These are phyloP conservation scores for Drosophila setifemur DNA, from an alignment of 1,140 invertebrate species.

Conservation along the genomic window DNA sequence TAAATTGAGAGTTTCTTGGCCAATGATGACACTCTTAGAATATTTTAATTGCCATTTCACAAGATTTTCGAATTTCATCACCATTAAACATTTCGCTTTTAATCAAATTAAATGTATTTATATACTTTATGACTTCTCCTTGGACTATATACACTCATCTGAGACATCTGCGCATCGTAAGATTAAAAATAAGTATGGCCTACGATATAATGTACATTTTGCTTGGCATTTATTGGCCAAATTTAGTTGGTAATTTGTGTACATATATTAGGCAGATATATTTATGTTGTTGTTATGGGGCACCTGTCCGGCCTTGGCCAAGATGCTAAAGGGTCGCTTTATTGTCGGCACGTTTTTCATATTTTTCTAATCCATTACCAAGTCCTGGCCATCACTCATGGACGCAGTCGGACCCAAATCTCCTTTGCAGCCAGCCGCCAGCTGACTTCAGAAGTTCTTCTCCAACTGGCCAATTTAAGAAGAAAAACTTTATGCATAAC, in stretches of 20 bases:
- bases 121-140: slow-evolving; percentile 54
- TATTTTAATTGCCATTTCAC: neutral
- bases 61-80: no score
- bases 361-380: slow-evolving; percentile 55
- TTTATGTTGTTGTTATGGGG: slow-evolving; percentile 20
- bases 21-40: no score
- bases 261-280: slow-evolving; percentile 41
- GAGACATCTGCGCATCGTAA: slow-evolving; percentile 18
- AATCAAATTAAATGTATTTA: slow-evolving; percentile 61
- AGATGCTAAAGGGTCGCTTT: slow-evolving; percentile 29
- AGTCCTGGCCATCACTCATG: slow-evolving; percentile 36
- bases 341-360: slow-evolving; percentile 49
- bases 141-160: neutral
- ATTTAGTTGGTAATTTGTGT: slow-evolving; percentile 56
- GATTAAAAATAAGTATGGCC: slow-evolving; percentile 57
- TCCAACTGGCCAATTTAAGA: slow-evolving; percentile 22
- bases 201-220: slow-evolving; percentile 47
- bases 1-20: no score
- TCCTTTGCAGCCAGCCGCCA: slow-evolving; percentile 24
- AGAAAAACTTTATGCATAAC: slow-evolving; percentile 39
- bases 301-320: slow-evolving; percentile 8
- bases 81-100: slow-evolving; percentile 24
- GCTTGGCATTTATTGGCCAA: slow-evolving; percentile 36
- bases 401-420: neutral
- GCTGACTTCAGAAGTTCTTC: slow-evolving; percentile 22